These are phyloP conservation scores for Meganola albula DNA, from an alignment of 2,888 invertebrate species.

Conservation along the genomic window DNA sequence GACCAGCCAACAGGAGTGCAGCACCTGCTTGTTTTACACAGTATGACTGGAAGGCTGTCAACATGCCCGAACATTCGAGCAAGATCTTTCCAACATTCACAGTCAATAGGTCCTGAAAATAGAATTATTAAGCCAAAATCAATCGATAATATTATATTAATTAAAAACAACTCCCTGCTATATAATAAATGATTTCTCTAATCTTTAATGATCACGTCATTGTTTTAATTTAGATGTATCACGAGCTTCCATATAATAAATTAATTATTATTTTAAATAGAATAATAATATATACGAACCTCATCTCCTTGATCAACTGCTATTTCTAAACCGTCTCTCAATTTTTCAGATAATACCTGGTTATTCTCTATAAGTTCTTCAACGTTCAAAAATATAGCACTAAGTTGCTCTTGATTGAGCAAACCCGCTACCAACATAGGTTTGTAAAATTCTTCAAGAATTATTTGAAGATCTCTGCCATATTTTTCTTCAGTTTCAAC, in stretches of 20 bases:
- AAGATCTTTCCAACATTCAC: conserved; percentile 95
- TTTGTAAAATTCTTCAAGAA: conserved; percentile 94
- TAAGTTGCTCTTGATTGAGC: conserved; percentile 92
- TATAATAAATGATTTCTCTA: too few species aligned
- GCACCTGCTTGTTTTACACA: conserved; percentile 96
- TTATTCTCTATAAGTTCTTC: conserved; percentile 94
- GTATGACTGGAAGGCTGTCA: conserved; percentile 96
- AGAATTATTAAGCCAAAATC: background rate
- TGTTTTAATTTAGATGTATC: too few species aligned
- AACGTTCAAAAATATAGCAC: conserved; percentile 94
- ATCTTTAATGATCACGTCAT: too few species aligned
- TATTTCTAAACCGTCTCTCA: conserved; percentile 91
- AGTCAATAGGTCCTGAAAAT: conserved; percentile 83
- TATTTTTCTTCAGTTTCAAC: conserved; percentile 98
- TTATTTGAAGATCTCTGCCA: conserved; percentile 93
- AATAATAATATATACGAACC: too few species aligned
- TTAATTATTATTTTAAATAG: too few species aligned
- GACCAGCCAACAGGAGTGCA: conserved; percentile 89
- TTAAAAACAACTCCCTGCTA: too few species aligned
- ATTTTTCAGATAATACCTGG: conserved; percentile 88
- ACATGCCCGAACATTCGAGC: conserved; percentile 93
- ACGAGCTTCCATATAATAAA: too few species aligned
- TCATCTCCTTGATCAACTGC: conserved; percentile 88
- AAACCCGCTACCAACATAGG: conserved; percentile 96
- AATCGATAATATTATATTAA: too few species aligned